A percentile compares a stretch with the other conserved stretches of the same genome.
Evolutionary conservation across 37 sponge, comb jelly and placozoan species (phyloP).

Genomic region (Chondrosia reniformis): DNA sequence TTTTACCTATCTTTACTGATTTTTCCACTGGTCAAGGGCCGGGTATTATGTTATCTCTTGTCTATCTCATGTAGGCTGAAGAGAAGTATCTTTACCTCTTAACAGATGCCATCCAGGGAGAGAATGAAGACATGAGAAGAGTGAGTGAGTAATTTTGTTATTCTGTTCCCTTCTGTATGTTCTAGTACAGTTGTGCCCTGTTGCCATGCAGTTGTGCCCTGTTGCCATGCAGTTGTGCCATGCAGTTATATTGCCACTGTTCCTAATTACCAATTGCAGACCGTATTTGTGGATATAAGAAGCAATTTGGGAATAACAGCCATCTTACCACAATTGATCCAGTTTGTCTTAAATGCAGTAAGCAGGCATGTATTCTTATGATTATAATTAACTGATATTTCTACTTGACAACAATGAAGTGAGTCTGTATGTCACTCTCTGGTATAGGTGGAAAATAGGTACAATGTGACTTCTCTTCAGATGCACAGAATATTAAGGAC

Average conservation of each 20-base stretch:
- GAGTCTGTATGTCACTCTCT: too few relatives aligned
- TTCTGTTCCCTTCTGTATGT: slow-evolving; percentile 2
- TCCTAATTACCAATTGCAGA: slow-evolving; percentile 20
- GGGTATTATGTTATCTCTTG: background rate
- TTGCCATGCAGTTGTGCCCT: too few relatives aligned
- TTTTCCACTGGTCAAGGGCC: too few relatives aligned
- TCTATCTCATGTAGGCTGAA: slow-evolving; percentile 28
- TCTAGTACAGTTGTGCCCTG: too few relatives aligned
- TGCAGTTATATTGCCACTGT: too few relatives aligned
- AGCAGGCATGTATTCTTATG: background rate
- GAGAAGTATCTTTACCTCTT: slow-evolving; percentile 51
- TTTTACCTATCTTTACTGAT: background rate
- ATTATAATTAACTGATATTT: too few relatives aligned
- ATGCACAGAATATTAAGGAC: slow-evolving; percentile 39
- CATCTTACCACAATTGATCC: slow-evolving; percentile 50
- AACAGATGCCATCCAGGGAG: slow-evolving; percentile 63
- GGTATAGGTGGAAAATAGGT: slow-evolving; percentile 33
- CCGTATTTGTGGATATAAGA: slow-evolving; percentile 55
- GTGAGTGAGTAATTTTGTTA: slow-evolving; percentile 30
- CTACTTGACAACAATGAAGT: too few relatives aligned
- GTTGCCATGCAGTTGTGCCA: too few relatives aligned
- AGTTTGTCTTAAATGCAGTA: slow-evolving; percentile 57
- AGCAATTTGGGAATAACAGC: slow-evolving; percentile 41
- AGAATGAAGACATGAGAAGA: slow-evolving; percentile 57
- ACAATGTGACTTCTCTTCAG: slow-evolving; percentile 37